phyloP scores from a whole-genome alignment of 2,888 invertebrate species.

The Folsomia candida region DNA sequence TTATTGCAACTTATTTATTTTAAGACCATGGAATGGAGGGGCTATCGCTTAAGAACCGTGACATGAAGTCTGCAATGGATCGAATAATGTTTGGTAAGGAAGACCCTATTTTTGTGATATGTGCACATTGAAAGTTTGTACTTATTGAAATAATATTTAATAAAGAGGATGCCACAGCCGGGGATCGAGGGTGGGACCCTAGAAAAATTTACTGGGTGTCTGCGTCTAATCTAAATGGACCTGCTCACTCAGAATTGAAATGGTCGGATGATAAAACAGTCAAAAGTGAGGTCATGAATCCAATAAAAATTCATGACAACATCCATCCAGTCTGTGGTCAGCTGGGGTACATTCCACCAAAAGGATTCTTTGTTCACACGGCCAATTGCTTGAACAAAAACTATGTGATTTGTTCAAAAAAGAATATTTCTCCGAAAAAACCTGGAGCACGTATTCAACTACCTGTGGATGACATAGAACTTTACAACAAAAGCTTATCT shows the following conservation, averaged over 20 bases:
- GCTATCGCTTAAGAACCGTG: background rate
- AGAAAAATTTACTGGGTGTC: background rate
- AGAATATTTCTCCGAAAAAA: background rate
- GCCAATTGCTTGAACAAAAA: constrained; percentile 2
- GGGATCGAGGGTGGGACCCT: background rate
- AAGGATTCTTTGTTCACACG: background rate
- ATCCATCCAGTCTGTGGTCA: background rate
- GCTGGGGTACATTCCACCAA: background rate
- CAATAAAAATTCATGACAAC: background rate
- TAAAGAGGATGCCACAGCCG: background rate
- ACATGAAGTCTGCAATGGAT: background rate
- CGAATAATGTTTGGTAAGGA: background rate
- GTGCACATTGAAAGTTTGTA: too few species aligned
- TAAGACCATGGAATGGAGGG: background rate
- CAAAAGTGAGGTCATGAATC: background rate
- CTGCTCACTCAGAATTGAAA: background rate
- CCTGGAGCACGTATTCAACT: background rate
- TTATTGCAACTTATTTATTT: too few species aligned
- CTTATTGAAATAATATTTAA: too few species aligned
- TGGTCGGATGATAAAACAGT: background rate
- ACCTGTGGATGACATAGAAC: background rate
- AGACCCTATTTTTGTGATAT: too few species aligned
- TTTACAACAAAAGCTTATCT: background rate
- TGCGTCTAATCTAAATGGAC: background rate
- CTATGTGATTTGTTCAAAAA: background rate